These are phyloP conservation scores for Hippopotamus amphibius DNA, from an alignment of 2,113 vertebrate species.

Conservation along the genomic window DNA sequence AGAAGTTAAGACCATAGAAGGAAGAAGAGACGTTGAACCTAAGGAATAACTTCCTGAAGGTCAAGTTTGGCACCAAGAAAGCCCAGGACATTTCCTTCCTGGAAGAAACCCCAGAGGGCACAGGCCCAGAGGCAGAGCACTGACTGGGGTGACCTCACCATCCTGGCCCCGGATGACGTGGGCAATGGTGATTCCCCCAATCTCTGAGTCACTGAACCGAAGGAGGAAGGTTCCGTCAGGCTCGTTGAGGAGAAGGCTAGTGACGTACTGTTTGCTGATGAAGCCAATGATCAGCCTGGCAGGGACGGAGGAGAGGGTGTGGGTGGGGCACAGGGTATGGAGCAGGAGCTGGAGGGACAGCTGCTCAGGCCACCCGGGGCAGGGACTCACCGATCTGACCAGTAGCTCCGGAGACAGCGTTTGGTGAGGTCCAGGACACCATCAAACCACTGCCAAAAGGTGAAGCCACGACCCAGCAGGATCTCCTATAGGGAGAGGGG, in stretches of 20 bases:
- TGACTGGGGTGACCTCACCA: slow-evolving; percentile 81
- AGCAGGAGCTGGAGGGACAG: not conserved
- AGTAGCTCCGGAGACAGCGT: slow-evolving; percentile 94
- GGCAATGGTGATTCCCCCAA: slow-evolving; percentile 97
- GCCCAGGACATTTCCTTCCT: slow-evolving; percentile 2
- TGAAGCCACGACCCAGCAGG: slow-evolving; percentile 94
- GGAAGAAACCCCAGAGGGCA: slow-evolving; percentile 15
- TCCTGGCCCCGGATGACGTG: slow-evolving; percentile 89
- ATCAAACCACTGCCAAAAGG: slow-evolving; percentile 99
- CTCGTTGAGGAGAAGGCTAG: slow-evolving; percentile 90
- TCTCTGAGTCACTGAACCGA: slow-evolving; percentile 98
- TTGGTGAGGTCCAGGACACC: slow-evolving; percentile 98
- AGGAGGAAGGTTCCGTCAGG: slow-evolving; percentile 95
- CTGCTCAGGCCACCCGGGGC: not conserved
- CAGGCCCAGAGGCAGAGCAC: not conserved
- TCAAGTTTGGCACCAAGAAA: not conserved
- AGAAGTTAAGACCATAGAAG: not conserved
- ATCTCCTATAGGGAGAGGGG: slow-evolving; percentile 89
- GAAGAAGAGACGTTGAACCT: slow-evolving; percentile 1
- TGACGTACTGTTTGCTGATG: slow-evolving; percentile 96
- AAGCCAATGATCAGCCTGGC: slow-evolving; percentile 95
- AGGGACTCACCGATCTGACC: slow-evolving; percentile 92
- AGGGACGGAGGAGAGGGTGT: not conserved
- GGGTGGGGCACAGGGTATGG: not conserved
- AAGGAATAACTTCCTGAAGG: slow-evolving; percentile 49